Conservation (phyloP, 2,797 vertebrate species). For the Masticophis lateralis region DNA sequence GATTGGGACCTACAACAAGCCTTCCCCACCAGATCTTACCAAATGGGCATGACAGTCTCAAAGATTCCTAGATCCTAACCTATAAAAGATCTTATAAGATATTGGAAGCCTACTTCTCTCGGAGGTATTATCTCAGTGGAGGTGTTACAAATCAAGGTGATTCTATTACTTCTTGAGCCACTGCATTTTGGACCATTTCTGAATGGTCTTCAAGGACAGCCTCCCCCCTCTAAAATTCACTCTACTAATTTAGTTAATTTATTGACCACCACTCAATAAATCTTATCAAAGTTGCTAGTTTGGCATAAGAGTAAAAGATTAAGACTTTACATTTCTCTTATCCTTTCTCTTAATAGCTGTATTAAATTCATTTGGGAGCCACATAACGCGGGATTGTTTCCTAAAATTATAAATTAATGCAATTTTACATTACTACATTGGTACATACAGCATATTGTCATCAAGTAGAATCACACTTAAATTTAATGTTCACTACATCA, state of each 20-base stretch:
- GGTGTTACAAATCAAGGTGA: not conserved
- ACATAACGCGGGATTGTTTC: not conserved
- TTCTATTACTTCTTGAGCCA: not conserved
- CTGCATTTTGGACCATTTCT: not conserved
- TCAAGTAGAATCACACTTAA: not conserved
- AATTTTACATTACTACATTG: not conserved
- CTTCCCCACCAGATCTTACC: not conserved
- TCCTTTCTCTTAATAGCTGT: not conserved
- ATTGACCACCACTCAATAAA: fast-evolving
- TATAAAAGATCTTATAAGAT: not conserved
- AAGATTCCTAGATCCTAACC: not conserved
- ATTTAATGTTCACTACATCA: not conserved
- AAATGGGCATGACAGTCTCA: not conserved
- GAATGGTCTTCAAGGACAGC: not conserved
- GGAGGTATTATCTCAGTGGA: not conserved
- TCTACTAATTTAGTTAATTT: not conserved
- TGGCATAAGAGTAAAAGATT: not conserved
- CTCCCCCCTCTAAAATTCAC: not conserved
- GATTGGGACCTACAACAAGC: not conserved
- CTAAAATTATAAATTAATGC: not conserved
- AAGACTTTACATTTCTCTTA: not conserved
- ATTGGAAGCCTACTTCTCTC: not conserved
- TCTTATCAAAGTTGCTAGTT: fast-evolving
- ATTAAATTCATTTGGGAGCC: not conserved
- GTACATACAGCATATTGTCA: not conserved